These are phyloP conservation scores for Aphis craccivora DNA, from an alignment of 1,140 invertebrate species.

Conservation along the genomic window DNA sequence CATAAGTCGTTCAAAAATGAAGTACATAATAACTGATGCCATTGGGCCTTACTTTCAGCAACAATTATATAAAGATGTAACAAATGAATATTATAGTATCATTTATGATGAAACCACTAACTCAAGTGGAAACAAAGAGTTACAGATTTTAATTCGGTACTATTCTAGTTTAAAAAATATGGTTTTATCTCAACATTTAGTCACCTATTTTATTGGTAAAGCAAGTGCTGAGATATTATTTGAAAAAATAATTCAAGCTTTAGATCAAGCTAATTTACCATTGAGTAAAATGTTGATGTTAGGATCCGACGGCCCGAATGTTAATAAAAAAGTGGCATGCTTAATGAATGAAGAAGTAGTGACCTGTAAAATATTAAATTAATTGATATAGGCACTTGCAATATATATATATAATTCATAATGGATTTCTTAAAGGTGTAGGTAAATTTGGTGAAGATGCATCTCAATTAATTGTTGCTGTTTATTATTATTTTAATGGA, in stretches of 20 bases:
- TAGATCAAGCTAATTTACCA: background rate
- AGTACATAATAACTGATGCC: no score
- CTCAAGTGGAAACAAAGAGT: background rate
- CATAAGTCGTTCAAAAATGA: no score
- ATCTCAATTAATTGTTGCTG: background rate
- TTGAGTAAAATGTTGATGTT: background rate
- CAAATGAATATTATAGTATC: background rate
- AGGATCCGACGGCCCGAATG: conserved; percentile 31
- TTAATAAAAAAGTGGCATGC: background rate
- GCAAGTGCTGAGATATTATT: background rate
- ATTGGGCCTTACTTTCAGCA: no score
- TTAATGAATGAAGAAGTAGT: conserved; percentile 31
- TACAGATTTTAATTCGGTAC: conserved; percentile 20
- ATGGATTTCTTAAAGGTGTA: background rate
- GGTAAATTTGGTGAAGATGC: conserved; percentile 17
- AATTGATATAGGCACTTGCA: conserved; percentile 8
- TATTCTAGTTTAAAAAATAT: background rate
- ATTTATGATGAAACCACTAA: conserved; percentile 20
- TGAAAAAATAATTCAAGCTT: conserved; percentile 1
- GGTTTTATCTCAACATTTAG: background rate
- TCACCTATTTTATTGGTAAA: conserved; percentile 11
- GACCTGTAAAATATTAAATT: background rate
- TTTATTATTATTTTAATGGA: background rate
- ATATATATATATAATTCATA: conserved; percentile 7
- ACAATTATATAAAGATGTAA: no score